Conservation (phyloP, 2,888 invertebrate genomes). For the Diarsia mendica region DNA sequence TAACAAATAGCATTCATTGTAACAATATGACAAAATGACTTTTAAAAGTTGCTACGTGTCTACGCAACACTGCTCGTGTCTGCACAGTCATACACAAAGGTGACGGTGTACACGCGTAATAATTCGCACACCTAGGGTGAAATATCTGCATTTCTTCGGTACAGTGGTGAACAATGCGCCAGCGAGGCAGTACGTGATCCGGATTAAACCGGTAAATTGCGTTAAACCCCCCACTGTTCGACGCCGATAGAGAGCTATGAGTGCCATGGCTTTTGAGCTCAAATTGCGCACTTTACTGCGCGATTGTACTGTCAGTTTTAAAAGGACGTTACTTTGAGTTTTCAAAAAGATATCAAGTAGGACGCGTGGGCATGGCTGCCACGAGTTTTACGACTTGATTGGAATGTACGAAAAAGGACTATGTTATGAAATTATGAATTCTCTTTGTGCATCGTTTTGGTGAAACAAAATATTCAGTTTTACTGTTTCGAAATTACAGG, state of each 20-base stretch:
- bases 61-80: neutral
- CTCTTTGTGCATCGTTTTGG: neutral
- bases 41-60: neutral
- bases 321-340: conserved; percentile 41
- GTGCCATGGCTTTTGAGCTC: conserved; percentile 65
- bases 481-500: neutral
- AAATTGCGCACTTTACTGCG: conserved; percentile 68
- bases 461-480: too few species aligned
- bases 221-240: conserved; percentile 73
- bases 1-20: neutral
- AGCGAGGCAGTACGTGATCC: conserved; percentile 65
- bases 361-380: neutral
- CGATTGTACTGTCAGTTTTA: conserved; percentile 55
- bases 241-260: conserved; percentile 73
- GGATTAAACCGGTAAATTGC: conserved; percentile 77
- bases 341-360: conserved; percentile 27
- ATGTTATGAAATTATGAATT: neutral
- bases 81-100: conserved; percentile 31
- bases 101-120: conserved; percentile 45
- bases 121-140: conserved; percentile 48
- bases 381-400: neutral
- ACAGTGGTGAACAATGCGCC: conserved; percentile 67
- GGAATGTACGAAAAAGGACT: neutral
- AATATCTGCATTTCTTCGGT: conserved; percentile 68
- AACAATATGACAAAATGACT: neutral